Conservation (phyloP, 2,797 vertebrate genomes). For the Phrynocephalus forsythii region DNA sequence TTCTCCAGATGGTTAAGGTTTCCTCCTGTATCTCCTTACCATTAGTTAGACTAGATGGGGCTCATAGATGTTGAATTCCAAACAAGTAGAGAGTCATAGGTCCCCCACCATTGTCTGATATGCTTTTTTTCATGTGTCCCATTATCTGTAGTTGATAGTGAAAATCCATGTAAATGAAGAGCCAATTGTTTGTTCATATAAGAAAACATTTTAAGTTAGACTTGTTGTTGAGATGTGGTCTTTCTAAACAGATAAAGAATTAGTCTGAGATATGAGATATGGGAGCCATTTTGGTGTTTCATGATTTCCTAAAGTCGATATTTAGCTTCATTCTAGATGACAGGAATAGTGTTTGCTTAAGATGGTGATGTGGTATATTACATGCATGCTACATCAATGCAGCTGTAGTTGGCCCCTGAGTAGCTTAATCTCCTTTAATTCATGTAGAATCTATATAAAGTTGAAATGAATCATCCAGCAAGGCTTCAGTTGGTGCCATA, state of each 20-base stretch:
- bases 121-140: neutral
- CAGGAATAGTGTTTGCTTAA: neutral
- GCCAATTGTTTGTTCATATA: conserved; percentile 16
- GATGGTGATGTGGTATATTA: fast-evolving
- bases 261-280: conserved; percentile 44
- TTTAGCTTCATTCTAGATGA: neutral
- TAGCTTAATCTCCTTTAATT: neutral
- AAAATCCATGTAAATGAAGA: neutral
- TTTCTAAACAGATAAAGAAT: conserved; percentile 53
- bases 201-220: conserved; percentile 25
- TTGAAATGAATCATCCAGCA: neutral
- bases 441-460: neutral
- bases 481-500: neutral
- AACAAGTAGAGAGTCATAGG: neutral
- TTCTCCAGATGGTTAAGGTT: no score
- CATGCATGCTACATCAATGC: neutral
- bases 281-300: neutral
- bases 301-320: neutral
- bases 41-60: neutral
- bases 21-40: no score
- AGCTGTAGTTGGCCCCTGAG: neutral
- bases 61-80: neutral
- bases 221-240: conserved; percentile 31
- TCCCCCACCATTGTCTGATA: neutral
- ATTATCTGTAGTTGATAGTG: conserved; percentile 25